These are phyloP conservation scores for Drosophila suzukii DNA, from an alignment of 1,140 invertebrate species.

Conservation along the genomic window DNA sequence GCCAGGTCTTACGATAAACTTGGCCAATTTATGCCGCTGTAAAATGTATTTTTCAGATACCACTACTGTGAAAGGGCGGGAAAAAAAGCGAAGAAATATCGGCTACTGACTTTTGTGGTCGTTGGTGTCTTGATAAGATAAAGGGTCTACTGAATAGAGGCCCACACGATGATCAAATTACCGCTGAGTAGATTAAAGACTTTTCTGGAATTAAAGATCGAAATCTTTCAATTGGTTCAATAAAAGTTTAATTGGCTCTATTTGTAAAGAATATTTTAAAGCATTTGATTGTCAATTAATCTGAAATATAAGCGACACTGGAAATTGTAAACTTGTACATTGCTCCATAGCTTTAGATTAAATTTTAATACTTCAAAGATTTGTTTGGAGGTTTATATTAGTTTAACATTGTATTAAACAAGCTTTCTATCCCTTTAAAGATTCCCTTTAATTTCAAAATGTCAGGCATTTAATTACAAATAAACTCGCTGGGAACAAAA, in stretches of 20 bases:
- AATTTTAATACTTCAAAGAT: background rate
- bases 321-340: background rate
- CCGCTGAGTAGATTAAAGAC: background rate
- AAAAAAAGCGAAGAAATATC: background rate
- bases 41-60: constrained; percentile 32
- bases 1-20: constrained; percentile 48
- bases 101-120: constrained; percentile 3
- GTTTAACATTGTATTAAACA: background rate
- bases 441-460: too few species aligned
- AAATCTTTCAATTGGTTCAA: background rate
- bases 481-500: too few species aligned
- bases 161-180: constrained; percentile 30
- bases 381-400: too few species aligned
- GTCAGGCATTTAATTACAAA: background rate
- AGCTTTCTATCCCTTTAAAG: too few species aligned
- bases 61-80: background rate
- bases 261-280: background rate
- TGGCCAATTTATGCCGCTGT: constrained; percentile 54
- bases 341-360: background rate
- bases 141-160: constrained; percentile 1
- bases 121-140: constrained; percentile 35
- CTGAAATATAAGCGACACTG: too few species aligned
- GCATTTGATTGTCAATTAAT: background rate
- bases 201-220: background rate
- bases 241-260: background rate